Percentiles rank a stretch among this genome's conserved stretches.
Conservation (phyloP, 30 jellyfish, hydroid and myxozoan species). For the Phacellophora camtschatica region DNA sequence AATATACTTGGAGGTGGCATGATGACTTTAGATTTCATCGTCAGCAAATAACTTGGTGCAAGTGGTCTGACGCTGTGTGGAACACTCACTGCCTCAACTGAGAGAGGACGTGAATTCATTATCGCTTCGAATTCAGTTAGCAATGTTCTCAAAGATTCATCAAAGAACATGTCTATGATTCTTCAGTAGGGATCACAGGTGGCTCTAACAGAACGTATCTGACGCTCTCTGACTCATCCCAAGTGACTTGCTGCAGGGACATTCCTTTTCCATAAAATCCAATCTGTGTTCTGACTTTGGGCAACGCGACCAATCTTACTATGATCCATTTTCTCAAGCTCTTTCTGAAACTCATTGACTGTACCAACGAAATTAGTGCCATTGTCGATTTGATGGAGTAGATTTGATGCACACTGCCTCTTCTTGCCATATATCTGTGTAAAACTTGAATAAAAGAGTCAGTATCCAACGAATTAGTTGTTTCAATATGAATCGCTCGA, state of each 20-base stretch:
- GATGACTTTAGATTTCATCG: slow-evolving; percentile 8
- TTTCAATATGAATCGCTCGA: slow-evolving; percentile 27
- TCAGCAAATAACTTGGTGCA: slow-evolving; percentile 36
- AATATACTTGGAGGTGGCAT: slow-evolving; percentile 41
- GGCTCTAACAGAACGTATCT: slow-evolving; percentile 10
- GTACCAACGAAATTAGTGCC: neutral
- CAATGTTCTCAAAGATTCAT: slow-evolving; percentile 21
- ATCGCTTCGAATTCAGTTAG: slow-evolving; percentile 37
- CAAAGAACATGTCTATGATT: slow-evolving; percentile 11
- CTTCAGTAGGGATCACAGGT: slow-evolving; percentile 17
- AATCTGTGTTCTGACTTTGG: neutral
- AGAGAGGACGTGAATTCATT: slow-evolving; percentile 18
- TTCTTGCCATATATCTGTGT: slow-evolving; percentile 25
- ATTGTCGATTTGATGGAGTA: slow-evolving; percentile 46
- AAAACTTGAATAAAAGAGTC: slow-evolving; percentile 15
- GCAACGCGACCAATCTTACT: slow-evolving; percentile 5
- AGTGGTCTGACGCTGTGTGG: neutral
- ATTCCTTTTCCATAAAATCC: neutral
- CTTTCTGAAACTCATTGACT: neutral
- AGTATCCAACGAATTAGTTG: slow-evolving; percentile 31
- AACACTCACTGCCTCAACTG: slow-evolving; percentile 19
- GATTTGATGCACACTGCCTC: slow-evolving; percentile 14
- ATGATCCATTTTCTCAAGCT: neutral
- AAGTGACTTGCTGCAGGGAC: slow-evolving; percentile 6
- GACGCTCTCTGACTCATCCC: slow-evolving; percentile 34